Percentiles rank a stretch among this genome's conserved stretches.
Evolutionary conservation across 2,113 vertebrate genomes (phyloP).

Genomic region (Ameiurus melas): DNA sequence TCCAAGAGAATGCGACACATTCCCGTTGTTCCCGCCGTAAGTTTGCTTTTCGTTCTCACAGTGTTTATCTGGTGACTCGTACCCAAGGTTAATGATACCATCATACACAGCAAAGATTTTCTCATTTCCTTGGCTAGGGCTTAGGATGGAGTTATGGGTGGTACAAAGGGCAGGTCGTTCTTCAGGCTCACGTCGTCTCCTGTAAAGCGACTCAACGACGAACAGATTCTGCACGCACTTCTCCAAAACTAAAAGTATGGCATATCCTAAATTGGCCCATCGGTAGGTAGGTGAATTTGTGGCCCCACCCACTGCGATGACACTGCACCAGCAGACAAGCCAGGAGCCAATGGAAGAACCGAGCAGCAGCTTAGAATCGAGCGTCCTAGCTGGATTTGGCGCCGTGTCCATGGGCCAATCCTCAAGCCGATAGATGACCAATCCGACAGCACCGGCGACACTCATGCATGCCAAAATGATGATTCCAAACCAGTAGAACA

Average conservation of each 20-base stretch:
- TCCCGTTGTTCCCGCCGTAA: conserved; percentile 59
- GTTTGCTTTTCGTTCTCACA: conserved; percentile 58
- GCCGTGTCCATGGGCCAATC: conserved; percentile 78
- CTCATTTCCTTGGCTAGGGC: conserved; percentile 63
- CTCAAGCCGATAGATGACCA: conserved; percentile 82
- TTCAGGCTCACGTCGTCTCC: conserved; percentile 62
- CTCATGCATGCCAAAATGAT: conserved; percentile 84
- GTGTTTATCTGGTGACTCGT: conserved; percentile 50
- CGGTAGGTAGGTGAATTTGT: conserved; percentile 72
- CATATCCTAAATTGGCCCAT: conserved; percentile 89
- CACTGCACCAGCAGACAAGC: conserved; percentile 95
- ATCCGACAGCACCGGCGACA: conserved; percentile 72
- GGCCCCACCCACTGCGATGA: conserved; percentile 80
- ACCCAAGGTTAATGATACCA: conserved; percentile 74
- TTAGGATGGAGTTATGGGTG: conserved; percentile 36
- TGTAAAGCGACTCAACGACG: conserved; percentile 89
- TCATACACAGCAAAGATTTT: conserved; percentile 79
- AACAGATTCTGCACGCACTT: conserved; percentile 96
- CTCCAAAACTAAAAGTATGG: conserved; percentile 83
- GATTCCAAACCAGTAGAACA: conserved; percentile 89
- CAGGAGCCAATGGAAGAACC: conserved; percentile 89
- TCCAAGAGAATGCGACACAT: conserved; percentile 56
- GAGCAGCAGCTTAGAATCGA: conserved; percentile 87
- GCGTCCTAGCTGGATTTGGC: conserved; percentile 85
- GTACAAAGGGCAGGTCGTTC: conserved; percentile 45